Conservation (phyloP, 1,140 invertebrate species). For the Wiebesia pumilae region DNA sequence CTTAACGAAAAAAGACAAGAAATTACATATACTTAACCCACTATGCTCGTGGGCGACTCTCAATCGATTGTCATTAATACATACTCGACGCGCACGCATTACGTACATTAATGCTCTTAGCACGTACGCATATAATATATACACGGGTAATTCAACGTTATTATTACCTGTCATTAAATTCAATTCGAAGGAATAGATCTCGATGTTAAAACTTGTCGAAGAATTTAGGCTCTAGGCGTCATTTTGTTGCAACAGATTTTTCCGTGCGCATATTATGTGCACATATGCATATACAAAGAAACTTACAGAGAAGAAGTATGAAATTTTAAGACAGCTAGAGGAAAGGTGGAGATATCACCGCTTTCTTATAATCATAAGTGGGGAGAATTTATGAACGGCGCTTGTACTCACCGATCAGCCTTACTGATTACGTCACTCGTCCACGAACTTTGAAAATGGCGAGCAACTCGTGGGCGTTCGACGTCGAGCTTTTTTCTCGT, state of each 20-base stretch:
- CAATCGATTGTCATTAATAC: neutral
- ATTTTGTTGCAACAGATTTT: neutral
- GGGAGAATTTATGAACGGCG: slow-evolving; percentile 34
- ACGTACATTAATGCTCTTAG: neutral
- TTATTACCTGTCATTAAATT: neutral
- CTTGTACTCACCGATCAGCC: slow-evolving; percentile 1
- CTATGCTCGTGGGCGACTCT: neutral
- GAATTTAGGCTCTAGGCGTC: neutral
- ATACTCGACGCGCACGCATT: neutral
- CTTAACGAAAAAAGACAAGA: neutral
- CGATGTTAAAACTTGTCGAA: neutral
- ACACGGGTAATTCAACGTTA: neutral
- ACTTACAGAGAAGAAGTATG: neutral
- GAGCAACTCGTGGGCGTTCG: slow-evolving; percentile 17
- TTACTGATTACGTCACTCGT: slow-evolving; percentile 13
- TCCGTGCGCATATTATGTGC: no score
- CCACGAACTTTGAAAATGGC: neutral
- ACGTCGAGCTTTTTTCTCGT: slow-evolving; percentile 40
- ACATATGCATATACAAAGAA: neutral
- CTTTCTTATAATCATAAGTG: neutral
- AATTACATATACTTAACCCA: neutral
- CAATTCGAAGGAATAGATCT: neutral
- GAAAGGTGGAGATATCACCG: neutral
- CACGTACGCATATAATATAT: neutral
- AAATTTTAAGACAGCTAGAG: neutral